These are phyloP conservation scores for Seriola aureovittata DNA, from an alignment of 2,113 vertebrate species.

Conservation along the genomic window DNA sequence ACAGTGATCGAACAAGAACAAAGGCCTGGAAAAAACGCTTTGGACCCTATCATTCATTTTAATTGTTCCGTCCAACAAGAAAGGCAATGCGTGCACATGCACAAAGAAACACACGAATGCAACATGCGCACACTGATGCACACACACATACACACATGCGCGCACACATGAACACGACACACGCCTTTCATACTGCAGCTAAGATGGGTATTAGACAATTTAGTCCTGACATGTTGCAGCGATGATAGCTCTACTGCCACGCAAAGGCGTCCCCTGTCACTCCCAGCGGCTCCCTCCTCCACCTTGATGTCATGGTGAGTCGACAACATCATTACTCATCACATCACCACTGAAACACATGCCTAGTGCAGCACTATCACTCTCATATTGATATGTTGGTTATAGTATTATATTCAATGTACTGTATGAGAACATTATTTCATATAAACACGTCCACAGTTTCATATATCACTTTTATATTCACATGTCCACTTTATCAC, in stretches of 20 bases:
- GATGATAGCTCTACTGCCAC: slow-evolving; percentile 58
- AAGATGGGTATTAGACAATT: slow-evolving; percentile 71
- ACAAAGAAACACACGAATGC: slow-evolving; percentile 81
- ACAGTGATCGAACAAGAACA: slow-evolving; percentile 55
- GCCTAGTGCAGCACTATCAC: slow-evolving; percentile 77
- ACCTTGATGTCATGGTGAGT: slow-evolving; percentile 72
- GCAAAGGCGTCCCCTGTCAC: slow-evolving; percentile 58
- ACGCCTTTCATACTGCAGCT: slow-evolving; percentile 78
- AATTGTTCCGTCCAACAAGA: slow-evolving; percentile 64
- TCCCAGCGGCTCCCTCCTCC: slow-evolving; percentile 64
- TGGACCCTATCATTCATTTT: slow-evolving; percentile 58
- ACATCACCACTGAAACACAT: slow-evolving; percentile 79
- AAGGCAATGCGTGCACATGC: slow-evolving; percentile 86
- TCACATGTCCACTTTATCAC: slow-evolving; percentile 82
- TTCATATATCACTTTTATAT: slow-evolving; percentile 82
- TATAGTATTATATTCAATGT: slow-evolving; percentile 81
- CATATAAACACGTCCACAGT: slow-evolving; percentile 82
- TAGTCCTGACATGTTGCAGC: slow-evolving; percentile 70
- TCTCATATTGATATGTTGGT: slow-evolving; percentile 83
- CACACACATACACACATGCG: slow-evolving; percentile 40
- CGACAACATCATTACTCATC: slow-evolving; percentile 77
- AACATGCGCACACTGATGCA: slow-evolving; percentile 68
- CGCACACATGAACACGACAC: slow-evolving; percentile 49
- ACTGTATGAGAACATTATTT: slow-evolving; percentile 81
- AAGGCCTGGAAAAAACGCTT: slow-evolving; percentile 63